A percentile compares a stretch with the other conserved stretches of the same genome.
Evolutionary conservation across 2,797 vertebrate genomes (phyloP).

Genomic region (Centropyge bicolor): DNA sequence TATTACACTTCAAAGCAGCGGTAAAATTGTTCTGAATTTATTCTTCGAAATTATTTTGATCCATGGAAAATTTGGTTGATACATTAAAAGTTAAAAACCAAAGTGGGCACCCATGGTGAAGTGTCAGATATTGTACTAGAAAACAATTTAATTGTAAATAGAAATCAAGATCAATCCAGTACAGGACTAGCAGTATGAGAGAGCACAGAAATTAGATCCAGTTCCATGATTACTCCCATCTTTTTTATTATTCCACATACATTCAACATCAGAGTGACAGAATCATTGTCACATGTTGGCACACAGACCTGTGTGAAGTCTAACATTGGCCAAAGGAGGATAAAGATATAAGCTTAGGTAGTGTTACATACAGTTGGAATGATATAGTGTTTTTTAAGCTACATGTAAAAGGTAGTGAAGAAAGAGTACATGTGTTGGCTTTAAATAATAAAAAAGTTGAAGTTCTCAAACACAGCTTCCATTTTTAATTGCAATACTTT

Average conservation of each 20-base stretch:
- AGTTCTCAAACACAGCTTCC: neutral
- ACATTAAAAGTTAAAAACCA: neutral
- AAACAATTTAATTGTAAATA: too few species aligned
- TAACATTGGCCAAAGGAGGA: neutral
- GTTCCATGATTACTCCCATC: conserved; percentile 4
- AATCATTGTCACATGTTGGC: conserved; percentile 20
- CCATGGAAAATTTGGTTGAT: neutral
- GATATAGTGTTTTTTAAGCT: conserved; percentile 5
- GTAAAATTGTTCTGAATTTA: neutral
- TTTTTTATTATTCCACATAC: conserved; percentile 58
- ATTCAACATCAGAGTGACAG: conserved; percentile 46
- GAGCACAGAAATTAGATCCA: neutral
- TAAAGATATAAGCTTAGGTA: neutral
- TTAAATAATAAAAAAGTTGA: neutral
- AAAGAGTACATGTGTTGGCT: neutral
- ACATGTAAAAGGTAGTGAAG: conserved; percentile 3
- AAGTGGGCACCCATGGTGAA: neutral
- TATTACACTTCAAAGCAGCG: neutral
- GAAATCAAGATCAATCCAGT: neutral
- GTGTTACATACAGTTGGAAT: conserved; percentile 8
- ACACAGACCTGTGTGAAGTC: conserved; percentile 10
- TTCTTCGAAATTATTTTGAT: neutral
- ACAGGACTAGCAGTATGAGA: neutral
- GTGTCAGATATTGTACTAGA: neutral
- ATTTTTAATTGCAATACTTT: neutral